Evolutionary conservation across 2,797 vertebrate species (phyloP).

Genomic region (Ibycter americanus): DNA sequence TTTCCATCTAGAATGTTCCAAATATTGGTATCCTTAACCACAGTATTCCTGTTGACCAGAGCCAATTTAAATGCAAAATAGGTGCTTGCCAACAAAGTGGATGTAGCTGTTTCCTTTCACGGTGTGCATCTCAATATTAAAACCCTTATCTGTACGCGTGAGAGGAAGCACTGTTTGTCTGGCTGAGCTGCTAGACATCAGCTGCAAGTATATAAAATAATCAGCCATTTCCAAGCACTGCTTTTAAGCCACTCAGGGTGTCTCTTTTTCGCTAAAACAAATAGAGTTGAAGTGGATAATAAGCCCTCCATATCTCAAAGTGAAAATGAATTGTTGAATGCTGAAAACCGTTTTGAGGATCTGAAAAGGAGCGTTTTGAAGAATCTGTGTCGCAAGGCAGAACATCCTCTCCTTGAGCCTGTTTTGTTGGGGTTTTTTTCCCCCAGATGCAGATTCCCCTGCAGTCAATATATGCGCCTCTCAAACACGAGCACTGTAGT

Average conservation of each 20-base stretch:
- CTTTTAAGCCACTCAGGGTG: background rate
- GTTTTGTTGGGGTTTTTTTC: background rate
- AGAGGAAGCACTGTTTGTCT: background rate
- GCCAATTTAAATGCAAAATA: background rate
- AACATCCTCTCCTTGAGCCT: background rate
- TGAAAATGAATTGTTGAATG: slow-evolving; percentile 17
- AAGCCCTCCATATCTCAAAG: background rate
- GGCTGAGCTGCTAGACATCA: background rate
- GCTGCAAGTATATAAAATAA: background rate
- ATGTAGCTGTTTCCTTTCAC: background rate
- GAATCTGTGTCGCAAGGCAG: background rate
- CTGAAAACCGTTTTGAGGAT: background rate
- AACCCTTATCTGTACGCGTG: background rate
- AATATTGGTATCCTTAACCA: background rate
- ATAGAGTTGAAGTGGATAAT: background rate
- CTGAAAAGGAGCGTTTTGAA: background rate
- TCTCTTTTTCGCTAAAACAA: background rate
- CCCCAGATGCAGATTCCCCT: background rate
- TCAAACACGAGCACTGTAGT: background rate
- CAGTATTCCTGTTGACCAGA: background rate
- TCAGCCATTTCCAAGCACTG: background rate
- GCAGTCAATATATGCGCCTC: background rate
- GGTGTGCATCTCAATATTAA: background rate
- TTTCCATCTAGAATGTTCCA: background rate
- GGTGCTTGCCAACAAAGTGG: background rate